Conservation (phyloP, 1,140 invertebrate species). For the Acromyrmex echinatior region DNA sequence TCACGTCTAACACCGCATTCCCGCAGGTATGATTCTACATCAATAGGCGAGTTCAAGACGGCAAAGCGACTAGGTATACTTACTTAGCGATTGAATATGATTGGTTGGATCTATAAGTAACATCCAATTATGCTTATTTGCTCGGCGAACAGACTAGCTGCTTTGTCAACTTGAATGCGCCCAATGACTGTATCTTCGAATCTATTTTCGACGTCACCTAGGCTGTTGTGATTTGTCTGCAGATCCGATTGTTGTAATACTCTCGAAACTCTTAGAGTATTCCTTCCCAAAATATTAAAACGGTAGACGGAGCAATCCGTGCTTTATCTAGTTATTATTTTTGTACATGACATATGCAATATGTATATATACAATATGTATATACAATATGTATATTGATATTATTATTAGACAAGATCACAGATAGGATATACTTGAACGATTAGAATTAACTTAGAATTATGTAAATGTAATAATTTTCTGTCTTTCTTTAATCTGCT, state of each 20-base stretch:
- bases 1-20: neutral
- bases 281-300: neutral
- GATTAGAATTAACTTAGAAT: neutral
- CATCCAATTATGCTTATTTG: no score
- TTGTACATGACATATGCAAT: neutral
- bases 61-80: no score
- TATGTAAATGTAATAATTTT: neutral
- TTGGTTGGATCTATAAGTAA: no score
- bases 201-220: neutral
- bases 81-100: no score
- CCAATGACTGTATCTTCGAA: neutral
- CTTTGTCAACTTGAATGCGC: no score
- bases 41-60: no score
- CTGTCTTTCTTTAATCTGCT: neutral
- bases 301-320: neutral
- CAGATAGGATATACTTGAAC: neutral
- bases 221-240: neutral
- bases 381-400: neutral
- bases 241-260: neutral
- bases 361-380: neutral
- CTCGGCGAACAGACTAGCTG: no score
- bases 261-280: neutral
- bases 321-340: neutral
- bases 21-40: neutral
- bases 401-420: neutral